A percentile compares a stretch with the other conserved stretches of the same genome.
phyloP scores from a whole-genome alignment of 2,888 invertebrate genomes.

The Drosophila greeni region DNA sequence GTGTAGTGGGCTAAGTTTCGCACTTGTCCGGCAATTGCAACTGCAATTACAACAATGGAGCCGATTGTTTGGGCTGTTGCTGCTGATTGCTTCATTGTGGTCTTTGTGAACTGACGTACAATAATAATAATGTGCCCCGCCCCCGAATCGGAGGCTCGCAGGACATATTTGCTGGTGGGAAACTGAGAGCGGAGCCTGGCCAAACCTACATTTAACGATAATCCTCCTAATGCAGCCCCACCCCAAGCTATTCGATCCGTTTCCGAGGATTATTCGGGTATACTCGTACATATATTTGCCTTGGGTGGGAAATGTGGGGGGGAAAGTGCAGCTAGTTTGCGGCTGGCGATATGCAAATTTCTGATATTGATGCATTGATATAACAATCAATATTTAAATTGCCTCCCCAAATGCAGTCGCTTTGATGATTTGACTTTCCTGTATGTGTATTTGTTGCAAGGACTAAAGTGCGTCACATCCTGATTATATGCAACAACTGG shows the following conservation, averaged over 20 bases:
- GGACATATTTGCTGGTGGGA: conserved; percentile 58
- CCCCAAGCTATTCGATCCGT: conserved; percentile 2
- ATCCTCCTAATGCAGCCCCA: conserved; percentile 43
- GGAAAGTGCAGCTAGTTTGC: conserved; percentile 55
- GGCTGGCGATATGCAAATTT: conserved; percentile 61
- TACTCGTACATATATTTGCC: conserved; percentile 33
- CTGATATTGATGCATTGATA: conserved; percentile 64
- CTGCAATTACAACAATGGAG: conserved; percentile 29
- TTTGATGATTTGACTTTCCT: conserved; percentile 21
- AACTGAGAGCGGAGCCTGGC: conserved; percentile 8
- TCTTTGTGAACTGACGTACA: conserved; percentile 32
- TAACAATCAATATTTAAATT: conserved; percentile 75
- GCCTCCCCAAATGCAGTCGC: conserved; percentile 33
- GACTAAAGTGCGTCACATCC: conserved; percentile 5
- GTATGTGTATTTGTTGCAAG: conserved; percentile 3
- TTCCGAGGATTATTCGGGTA: conserved; percentile 44
- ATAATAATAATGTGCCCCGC: conserved; percentile 47
- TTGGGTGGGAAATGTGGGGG: conserved; percentile 2
- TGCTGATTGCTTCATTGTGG: conserved; percentile 64
- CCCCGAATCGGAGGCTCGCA: neutral
- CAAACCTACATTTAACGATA: conserved; percentile 63
- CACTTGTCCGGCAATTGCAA: conserved; percentile 48
- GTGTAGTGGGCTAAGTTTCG: conserved; percentile 42
- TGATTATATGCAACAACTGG: conserved; percentile 21
- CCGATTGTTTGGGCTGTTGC: conserved; percentile 56